These are phyloP conservation scores for Chloropsis cyanopogon DNA, from an alignment of 2,113 vertebrate genomes.

Conservation along the genomic window DNA sequence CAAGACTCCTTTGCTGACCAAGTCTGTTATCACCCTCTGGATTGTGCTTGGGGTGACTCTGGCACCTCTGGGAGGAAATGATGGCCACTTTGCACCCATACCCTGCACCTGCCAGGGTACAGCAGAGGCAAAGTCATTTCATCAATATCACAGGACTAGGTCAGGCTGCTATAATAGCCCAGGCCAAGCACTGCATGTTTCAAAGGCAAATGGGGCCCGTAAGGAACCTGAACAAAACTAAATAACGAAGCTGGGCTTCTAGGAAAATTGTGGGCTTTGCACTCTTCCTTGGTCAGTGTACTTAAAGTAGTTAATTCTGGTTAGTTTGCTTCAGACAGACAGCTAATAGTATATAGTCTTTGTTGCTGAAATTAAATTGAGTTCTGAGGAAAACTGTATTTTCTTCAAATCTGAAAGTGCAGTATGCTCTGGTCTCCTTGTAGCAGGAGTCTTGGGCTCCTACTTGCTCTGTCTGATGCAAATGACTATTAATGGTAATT, in stretches of 20 bases:
- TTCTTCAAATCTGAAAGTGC: background rate
- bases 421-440: background rate
- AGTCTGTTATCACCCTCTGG: background rate
- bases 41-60: background rate
- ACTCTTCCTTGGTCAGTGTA: background rate
- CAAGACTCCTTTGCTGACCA: background rate
- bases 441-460: background rate
- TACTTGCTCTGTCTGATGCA: background rate
- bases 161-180: background rate
- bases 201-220: background rate
- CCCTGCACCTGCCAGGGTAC: accelerated
- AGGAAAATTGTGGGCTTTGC: background rate
- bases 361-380: background rate
- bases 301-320: background rate
- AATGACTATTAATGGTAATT: background rate
- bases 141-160: background rate
- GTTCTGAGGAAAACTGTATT: background rate
- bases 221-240: background rate
- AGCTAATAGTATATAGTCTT: background rate
- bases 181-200: background rate
- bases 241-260: background rate
- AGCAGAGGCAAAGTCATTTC: background rate
- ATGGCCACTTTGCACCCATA: background rate
- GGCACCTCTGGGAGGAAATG: background rate
- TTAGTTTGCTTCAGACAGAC: background rate